Percentiles rank a stretch among this genome's conserved stretches.
These are phyloP conservation scores for Heterodera filipjevi DNA, from an alignment of 2,888 invertebrate genomes.

Conservation along the genomic window DNA sequence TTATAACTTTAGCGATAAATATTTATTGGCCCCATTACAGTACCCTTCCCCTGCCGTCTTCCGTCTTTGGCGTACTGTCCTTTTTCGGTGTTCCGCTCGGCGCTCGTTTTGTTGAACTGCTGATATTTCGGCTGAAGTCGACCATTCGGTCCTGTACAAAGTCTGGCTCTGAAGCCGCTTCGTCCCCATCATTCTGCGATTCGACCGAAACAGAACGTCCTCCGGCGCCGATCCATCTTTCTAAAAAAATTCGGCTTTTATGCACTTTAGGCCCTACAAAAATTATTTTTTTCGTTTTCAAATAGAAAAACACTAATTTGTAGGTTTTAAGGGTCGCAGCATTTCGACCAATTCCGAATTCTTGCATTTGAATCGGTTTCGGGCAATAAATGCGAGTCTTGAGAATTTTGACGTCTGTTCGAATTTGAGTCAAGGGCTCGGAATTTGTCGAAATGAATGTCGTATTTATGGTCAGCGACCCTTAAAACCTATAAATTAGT, in stretches of 20 bases:
- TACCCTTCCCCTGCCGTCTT: neutral
- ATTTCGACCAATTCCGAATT: too few relatives aligned
- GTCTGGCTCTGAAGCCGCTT: conserved; percentile 45
- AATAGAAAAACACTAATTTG: too few relatives aligned
- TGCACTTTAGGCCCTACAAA: neutral
- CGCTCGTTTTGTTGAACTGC: neutral
- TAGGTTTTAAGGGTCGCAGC: too few relatives aligned
- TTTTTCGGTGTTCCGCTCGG: neutral
- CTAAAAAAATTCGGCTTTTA: neutral
- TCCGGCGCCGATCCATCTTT: neutral
- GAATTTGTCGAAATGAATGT: too few relatives aligned
- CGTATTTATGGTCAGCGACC: too few relatives aligned
- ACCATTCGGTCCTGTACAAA: conserved; percentile 41
- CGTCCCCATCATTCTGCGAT: conserved; percentile 30
- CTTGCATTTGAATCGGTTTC: too few relatives aligned
- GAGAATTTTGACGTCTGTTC: too few relatives aligned
- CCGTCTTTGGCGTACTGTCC: neutral
- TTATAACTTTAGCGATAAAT: neutral
- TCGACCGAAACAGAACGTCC: neutral
- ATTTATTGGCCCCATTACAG: neutral
- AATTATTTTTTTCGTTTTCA: neutral
- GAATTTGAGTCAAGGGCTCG: too few relatives aligned
- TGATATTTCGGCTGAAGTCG: conserved; percentile 16
- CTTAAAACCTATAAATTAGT: too few relatives aligned
- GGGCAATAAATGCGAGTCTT: too few relatives aligned